Evolutionary conservation across 2,113 vertebrate species (phyloP).

Genomic region (Pelecanus crispus): DNA sequence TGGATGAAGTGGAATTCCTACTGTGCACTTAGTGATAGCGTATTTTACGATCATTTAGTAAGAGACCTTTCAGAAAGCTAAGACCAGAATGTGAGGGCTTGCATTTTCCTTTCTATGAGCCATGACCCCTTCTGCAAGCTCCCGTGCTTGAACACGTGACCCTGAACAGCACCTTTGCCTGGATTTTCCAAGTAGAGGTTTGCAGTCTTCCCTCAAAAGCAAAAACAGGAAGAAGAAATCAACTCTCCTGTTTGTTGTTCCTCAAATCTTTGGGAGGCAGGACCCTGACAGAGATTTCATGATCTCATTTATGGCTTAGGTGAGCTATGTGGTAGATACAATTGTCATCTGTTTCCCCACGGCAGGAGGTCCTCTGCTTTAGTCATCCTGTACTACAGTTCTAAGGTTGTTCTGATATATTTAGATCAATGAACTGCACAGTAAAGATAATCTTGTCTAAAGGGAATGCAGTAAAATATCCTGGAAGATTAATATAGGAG

Average conservation of each 20-base stretch:
- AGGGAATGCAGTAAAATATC: background rate
- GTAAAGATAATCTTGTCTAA: background rate
- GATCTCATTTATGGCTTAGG: background rate
- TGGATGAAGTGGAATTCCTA: background rate
- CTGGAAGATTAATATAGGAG: background rate
- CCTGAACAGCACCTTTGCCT: background rate
- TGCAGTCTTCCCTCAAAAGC: background rate
- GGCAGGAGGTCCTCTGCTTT: background rate
- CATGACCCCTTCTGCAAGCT: background rate
- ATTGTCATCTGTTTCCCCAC: background rate
- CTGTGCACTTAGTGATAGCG: background rate
- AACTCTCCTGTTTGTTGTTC: background rate
- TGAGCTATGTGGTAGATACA: background rate
- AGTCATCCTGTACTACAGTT: background rate
- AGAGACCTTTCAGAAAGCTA: background rate
- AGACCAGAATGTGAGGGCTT: background rate
- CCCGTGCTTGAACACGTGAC: fast-evolving
- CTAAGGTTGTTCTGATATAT: background rate
- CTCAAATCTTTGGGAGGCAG: background rate
- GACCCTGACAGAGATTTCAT: background rate
- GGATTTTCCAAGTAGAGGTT: fast-evolving
- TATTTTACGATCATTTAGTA: background rate
- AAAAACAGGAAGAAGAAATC: background rate
- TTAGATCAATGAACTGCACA: background rate
- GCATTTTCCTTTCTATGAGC: background rate